Base-by-base conservation (phyloP, 2,888 invertebrate species). In the Athalia circularis region DNA sequence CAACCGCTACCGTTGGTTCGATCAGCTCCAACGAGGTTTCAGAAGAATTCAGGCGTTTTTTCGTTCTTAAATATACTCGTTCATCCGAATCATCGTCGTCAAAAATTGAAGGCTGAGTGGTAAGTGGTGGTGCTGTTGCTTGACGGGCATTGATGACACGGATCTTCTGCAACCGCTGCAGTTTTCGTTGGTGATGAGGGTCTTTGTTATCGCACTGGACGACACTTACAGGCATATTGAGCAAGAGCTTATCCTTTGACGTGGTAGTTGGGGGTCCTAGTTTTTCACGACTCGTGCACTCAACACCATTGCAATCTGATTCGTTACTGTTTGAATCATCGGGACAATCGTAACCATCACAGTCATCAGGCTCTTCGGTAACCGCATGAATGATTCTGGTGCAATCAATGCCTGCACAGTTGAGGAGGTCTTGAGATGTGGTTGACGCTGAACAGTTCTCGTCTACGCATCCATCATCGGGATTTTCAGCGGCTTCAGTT, bases 191-290 rank as follows among this genome's bases (percentile, higher is more conserved):
- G 72, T 81, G 81, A 80, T 82, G 68, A 3, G 79, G 80, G 81
- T 85, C 80, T 29, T 65, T 79, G 65, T 83, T 83, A 29, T 84
- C 80, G 78, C 84, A 84, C 7, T 72, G 77, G 2, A 77, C 76
- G 2, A 29, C 29, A 29, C 29, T 29, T 2, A 29, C 29, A 29
- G 29, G 29, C 29, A 29, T 29, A 0, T 0, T 1, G 29, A 29
- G 29, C 29, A 29, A 29, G 29, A 29, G 29, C 29, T 29, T 29
- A 29, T 29, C 29, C 29, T 29, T 29, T 2, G 29, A 1, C 29
- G 29, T 29, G 29, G 29, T 29, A 29, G 29, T 29, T 29, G 29
- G 47, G 13, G 5, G 29, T 5, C 3, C 52, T 29, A 67, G 52
- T 13, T 67, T 15, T 15, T 50, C 59, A 5, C 15, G 61, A 29